Conservation (phyloP, 1,140 invertebrate genomes). For the Eriocheir sinensis region DNA sequence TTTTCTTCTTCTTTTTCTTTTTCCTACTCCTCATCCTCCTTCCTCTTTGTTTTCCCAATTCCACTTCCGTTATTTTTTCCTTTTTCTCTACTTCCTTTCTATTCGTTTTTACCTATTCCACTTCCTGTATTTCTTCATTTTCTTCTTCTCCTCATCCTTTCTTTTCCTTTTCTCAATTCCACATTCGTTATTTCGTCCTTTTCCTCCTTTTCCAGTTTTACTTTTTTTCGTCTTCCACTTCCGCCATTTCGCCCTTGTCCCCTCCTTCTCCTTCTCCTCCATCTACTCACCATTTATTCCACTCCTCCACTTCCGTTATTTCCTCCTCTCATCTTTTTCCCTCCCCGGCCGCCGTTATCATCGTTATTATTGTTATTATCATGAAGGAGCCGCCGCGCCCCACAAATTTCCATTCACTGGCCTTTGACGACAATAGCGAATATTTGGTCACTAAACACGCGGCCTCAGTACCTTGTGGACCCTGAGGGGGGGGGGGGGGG, state of each 20-base stretch:
- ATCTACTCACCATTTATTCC: constrained; percentile 1
- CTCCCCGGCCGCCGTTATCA: neutral
- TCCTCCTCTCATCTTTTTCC: neutral
- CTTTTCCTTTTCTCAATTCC: neutral
- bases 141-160: neutral
- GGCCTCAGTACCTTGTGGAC: constrained; percentile 35
- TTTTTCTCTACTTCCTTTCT: neutral
- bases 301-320: neutral
- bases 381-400: constrained; percentile 35
- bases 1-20: too few relatives aligned
- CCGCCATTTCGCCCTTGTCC: neutral
- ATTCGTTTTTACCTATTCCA: neutral
- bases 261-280: neutral
- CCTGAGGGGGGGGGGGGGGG: neutral
- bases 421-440: constrained; percentile 60
- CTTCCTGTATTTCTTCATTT: neutral
- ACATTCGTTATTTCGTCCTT: neutral
- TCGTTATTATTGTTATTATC: neutral
- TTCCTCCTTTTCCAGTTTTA: neutral
- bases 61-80: neutral
- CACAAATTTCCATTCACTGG: constrained; percentile 61
- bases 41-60: neutral
- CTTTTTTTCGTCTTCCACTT: neutral
- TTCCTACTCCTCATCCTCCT: neutral
- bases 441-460: constrained; percentile 65